These are phyloP conservation scores for Pentamera pediparva DNA, from an alignment of 53 echinoderm and acorn worm species.

Conservation along the genomic window DNA sequence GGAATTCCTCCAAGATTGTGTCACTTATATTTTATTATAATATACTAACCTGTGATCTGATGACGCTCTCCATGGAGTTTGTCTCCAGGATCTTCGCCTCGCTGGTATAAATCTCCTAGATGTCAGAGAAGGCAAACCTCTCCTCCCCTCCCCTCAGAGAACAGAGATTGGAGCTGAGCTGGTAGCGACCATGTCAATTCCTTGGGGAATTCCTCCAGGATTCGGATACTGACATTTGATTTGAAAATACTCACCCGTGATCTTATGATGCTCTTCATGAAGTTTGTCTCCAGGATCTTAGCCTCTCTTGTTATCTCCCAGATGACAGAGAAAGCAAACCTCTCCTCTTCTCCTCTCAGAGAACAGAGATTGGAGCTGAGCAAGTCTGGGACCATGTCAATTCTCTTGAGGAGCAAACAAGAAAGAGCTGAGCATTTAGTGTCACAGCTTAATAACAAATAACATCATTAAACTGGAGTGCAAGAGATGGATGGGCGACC, in stretches of 20 bases:
- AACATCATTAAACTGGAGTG: too few species aligned
- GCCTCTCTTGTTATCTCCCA: constrained; percentile 83
- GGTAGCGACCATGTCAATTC: background rate
- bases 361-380: constrained; percentile 98
- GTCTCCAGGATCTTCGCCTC: constrained; percentile 69
- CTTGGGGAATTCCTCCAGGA: background rate
- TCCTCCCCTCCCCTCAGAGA: constrained; percentile 73
- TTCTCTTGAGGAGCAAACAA: constrained; percentile 80
- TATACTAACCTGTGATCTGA: constrained; percentile 69
- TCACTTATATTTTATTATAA: background rate
- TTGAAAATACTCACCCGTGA: constrained; percentile 65
- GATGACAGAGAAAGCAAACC: constrained; percentile 89
- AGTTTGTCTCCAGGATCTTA: constrained; percentile 76
- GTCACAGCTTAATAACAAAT: too few species aligned
- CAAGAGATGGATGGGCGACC: too few species aligned
- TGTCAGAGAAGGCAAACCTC: constrained; percentile 78
- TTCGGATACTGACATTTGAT: background rate
- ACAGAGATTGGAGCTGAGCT: constrained; percentile 71
- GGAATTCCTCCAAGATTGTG: background rate
- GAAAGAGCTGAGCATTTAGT: too few species aligned
- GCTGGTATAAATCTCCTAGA: constrained; percentile 80
- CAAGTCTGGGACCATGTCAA: constrained; percentile 99
- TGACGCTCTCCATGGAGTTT: constrained; percentile 77
- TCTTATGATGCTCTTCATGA: constrained; percentile 81
- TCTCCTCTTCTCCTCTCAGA: constrained; percentile 68